Evolutionary conservation across 2,113 vertebrate species (phyloP).

Genomic region (Eupsittula cactorum): DNA sequence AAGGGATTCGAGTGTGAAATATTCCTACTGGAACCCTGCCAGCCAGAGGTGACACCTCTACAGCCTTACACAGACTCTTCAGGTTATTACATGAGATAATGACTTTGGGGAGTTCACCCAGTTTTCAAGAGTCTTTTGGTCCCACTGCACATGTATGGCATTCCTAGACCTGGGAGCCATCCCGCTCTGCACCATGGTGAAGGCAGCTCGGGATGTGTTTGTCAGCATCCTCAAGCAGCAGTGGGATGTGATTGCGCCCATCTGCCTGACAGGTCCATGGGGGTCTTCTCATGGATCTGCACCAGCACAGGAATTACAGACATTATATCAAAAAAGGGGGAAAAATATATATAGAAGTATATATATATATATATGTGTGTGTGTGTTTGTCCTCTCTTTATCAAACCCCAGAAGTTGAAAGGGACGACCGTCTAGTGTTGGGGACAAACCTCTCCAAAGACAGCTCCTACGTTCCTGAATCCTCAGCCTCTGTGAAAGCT

Average conservation of each 20-base stretch:
- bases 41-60: conserved; percentile 69
- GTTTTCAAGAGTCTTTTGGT: neutral
- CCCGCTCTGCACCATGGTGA: neutral
- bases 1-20: conserved; percentile 62
- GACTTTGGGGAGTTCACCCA: conserved; percentile 22
- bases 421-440: neutral
- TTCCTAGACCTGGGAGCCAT: neutral
- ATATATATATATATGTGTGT: neutral
- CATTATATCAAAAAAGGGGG: neutral
- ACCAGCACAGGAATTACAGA: accelerated
- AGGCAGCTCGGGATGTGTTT: neutral
- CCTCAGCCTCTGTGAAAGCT: neutral
- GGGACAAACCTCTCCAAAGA: neutral
- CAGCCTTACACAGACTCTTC: conserved; percentile 78
- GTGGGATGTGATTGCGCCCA: accelerated
- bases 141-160: accelerated
- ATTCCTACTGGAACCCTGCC: conserved; percentile 64
- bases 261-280: neutral
- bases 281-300: neutral
- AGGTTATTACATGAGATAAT: conserved; percentile 71
- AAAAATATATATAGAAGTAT: neutral
- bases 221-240: neutral
- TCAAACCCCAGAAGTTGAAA: neutral
- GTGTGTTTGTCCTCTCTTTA: conserved; percentile 5
- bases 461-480: neutral